These are phyloP conservation scores for Genyomyrus donnyi DNA, from an alignment of 2,113 vertebrate species.

Conservation along the genomic window DNA sequence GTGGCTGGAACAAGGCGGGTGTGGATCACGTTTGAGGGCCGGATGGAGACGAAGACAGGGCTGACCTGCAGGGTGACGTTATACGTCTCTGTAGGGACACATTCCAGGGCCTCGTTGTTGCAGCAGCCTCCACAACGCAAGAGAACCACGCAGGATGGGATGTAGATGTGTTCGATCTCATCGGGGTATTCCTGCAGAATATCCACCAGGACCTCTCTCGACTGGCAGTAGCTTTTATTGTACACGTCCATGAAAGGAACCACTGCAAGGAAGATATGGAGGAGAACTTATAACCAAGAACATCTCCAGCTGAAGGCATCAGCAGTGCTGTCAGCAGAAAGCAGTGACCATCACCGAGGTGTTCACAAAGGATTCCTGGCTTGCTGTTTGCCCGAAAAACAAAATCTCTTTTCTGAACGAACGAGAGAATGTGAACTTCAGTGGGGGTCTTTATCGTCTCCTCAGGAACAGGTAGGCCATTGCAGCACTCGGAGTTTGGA, in stretches of 20 bases:
- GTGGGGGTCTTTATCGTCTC: not conserved
- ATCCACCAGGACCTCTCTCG: conserved; percentile 88
- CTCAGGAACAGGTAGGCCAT: not conserved
- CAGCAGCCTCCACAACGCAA: conserved; percentile 92
- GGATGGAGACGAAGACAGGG: not conserved
- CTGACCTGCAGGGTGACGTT: conserved; percentile 93
- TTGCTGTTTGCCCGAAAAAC: not conserved
- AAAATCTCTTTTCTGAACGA: not conserved
- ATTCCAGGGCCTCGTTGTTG: conserved; percentile 84
- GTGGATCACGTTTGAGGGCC: not conserved
- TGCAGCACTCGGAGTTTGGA: not conserved
- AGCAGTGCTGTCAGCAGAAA: not conserved
- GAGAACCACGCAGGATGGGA: conserved; percentile 90
- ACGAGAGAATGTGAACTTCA: not conserved
- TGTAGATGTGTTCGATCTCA: conserved; percentile 92
- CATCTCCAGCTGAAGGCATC: not conserved
- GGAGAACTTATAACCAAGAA: not conserved
- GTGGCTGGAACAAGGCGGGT: not conserved
- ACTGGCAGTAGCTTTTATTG: conserved; percentile 81
- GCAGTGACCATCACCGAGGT: not conserved
- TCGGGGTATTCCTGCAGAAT: conserved; percentile 94
- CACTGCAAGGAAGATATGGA: conserved; percentile 55
- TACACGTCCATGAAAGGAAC: conserved; percentile 88
- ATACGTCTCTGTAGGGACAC: conserved; percentile 72
- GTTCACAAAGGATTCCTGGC: not conserved